Percentiles rank a stretch among this genome's conserved stretches.
phyloP scores from a whole-genome alignment of 2,797 vertebrate genomes.

The Miichthys miiuy region DNA sequence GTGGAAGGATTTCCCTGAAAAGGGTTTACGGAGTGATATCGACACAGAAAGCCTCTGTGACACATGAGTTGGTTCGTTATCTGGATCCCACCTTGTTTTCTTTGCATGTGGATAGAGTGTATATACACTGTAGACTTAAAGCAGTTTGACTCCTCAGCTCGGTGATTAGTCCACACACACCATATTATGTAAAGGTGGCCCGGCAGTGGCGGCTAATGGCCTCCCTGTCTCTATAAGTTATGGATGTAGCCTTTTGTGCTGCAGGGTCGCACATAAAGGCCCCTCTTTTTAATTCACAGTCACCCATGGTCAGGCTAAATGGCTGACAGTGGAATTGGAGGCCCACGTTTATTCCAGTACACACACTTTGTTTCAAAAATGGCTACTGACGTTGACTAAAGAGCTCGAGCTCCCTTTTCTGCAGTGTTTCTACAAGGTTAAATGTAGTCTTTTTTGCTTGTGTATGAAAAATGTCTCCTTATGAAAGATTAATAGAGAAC shows the following conservation, averaged over 20 bases:
- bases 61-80: slow-evolving; percentile 9
- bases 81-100: slow-evolving; percentile 31
- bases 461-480: slow-evolving; percentile 34
- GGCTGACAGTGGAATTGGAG: slow-evolving; percentile 85
- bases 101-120: slow-evolving; percentile 37
- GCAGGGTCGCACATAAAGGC: slow-evolving; percentile 87
- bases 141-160: slow-evolving; percentile 74
- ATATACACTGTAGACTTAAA: slow-evolving; percentile 45
- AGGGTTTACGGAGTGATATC: slow-evolving; percentile 28
- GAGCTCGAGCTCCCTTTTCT: slow-evolving; percentile 62
- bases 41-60: neutral
- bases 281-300: slow-evolving; percentile 87
- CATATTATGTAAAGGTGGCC: slow-evolving; percentile 88
- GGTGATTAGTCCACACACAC: slow-evolving; percentile 83
- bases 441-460: slow-evolving; percentile 35
- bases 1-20: slow-evolving; percentile 46
- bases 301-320: slow-evolving; percentile 87
- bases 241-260: slow-evolving; percentile 87
- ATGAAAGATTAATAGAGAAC: slow-evolving; percentile 33
- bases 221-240: slow-evolving; percentile 86
- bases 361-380: slow-evolving; percentile 75
- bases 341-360: slow-evolving; percentile 73
- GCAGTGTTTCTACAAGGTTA: slow-evolving; percentile 69
- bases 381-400: slow-evolving; percentile 72
- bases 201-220: slow-evolving; percentile 81